A percentile compares a stretch with the other conserved stretches of the same genome.
phyloP scores from a whole-genome alignment of 2,797 vertebrate genomes.

The Leuciscus waleckii region DNA sequence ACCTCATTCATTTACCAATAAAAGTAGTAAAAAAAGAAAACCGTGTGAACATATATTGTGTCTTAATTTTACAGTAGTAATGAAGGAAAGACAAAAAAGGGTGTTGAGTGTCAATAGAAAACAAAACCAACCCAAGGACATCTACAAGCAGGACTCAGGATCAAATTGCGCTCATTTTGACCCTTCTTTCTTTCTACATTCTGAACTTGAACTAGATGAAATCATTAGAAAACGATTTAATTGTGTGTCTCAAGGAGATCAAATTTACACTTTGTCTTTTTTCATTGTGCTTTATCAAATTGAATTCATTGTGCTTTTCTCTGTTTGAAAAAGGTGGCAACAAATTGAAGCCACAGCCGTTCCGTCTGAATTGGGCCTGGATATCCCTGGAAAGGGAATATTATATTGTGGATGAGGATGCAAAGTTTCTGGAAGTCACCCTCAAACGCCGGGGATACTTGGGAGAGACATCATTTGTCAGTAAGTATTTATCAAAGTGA shows the following conservation, averaged over 20 bases:
- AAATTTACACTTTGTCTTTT: not conserved
- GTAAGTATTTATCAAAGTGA: conserved; percentile 75
- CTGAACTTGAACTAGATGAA: conserved; percentile 1
- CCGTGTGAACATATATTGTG: not conserved
- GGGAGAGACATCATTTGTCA: conserved; percentile 86
- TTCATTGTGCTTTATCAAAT: not conserved
- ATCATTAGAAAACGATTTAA: not conserved
- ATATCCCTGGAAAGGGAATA: conserved; percentile 87
- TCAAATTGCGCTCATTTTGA: not conserved
- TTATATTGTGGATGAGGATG: conserved; percentile 84
- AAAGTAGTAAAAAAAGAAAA: not conserved
- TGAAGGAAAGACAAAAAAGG: conserved; percentile 15
- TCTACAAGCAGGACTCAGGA: not conserved
- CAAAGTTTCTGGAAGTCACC: conserved; percentile 83
- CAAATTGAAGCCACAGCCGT: conserved; percentile 82
- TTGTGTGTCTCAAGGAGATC: not conserved
- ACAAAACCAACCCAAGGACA: conserved; percentile 10
- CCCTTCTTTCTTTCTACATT: not conserved
- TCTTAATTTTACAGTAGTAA: conserved; percentile 11
- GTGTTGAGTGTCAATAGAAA: not conserved
- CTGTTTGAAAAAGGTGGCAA: conserved; percentile 78
- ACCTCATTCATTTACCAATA: not conserved
- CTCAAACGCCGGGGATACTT: conserved; percentile 84
- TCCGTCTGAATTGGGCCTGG: conserved; percentile 89
- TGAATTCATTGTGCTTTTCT: conserved; percentile 41